Conservation (phyloP, 2,888 invertebrate species). For the Bombyx huttoni region DNA sequence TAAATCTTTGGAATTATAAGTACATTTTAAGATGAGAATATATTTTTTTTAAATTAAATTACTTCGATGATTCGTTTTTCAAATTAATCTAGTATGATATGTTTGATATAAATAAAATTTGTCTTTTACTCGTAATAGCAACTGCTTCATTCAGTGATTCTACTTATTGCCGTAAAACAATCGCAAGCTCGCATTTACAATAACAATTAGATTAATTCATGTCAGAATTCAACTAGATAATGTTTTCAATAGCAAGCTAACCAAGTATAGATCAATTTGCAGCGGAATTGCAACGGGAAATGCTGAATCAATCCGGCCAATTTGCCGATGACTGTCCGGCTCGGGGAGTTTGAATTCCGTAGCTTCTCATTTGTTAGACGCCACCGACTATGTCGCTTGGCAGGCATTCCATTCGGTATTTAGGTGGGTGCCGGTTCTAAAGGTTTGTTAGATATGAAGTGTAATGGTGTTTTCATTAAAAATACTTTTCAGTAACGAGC, state of each 20-base stretch:
- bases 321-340: conserved; percentile 34
- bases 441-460: not conserved
- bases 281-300: conserved; percentile 49
- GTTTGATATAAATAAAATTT: no score
- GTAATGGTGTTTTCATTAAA: not conserved
- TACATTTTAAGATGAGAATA: no score
- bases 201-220: not conserved
- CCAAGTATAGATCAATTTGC: conserved; percentile 26
- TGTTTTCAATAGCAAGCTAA: conserved; percentile 13
- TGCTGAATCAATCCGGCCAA: conserved; percentile 47
- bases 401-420: not conserved
- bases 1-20: no score
- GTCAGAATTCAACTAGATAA: not conserved
- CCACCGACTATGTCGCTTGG: not conserved
- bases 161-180: no score
- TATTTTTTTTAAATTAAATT: no score
- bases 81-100: no score
- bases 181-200: no score
- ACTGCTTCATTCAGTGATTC: no score
- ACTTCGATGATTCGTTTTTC: no score
- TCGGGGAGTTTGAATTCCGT: conserved; percentile 32
- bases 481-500: no score
- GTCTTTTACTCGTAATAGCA: no score
- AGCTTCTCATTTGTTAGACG: conserved; percentile 10
- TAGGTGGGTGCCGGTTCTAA: not conserved